Conservation (phyloP, 1,140 invertebrate genomes). For the Apis laboriosa region DNA sequence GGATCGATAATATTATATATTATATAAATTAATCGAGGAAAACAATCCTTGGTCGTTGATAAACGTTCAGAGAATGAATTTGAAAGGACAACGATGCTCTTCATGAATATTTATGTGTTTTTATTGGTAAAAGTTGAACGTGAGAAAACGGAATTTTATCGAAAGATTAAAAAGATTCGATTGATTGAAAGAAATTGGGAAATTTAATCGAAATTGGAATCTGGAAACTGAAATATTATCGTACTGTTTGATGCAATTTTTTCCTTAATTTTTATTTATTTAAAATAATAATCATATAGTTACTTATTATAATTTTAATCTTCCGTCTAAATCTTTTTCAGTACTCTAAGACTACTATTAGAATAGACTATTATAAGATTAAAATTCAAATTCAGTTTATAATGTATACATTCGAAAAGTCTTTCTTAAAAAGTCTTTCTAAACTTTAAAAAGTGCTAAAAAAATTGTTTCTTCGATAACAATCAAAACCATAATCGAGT, state of each 20-base stretch:
- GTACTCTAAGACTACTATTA: no score
- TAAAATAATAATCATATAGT: no score
- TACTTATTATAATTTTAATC: no score
- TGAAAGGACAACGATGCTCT: slow-evolving; percentile 25
- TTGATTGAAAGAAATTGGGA: neutral
- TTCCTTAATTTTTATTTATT: neutral
- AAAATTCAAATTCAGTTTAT: no score
- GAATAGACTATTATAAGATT: no score
- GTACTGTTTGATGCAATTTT: neutral
- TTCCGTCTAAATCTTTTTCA: no score
- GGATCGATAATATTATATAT: slow-evolving; percentile 24
- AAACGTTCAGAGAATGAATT: neutral
- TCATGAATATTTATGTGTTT: neutral
- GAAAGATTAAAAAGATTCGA: neutral
- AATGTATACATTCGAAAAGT: no score
- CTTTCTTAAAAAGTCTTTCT: no score
- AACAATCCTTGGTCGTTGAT: slow-evolving; percentile 23
- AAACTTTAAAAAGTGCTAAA: no score
- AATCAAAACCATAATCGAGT: no score
- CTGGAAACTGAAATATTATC: neutral
- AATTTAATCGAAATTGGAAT: neutral
- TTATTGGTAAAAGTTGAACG: slow-evolving; percentile 23
- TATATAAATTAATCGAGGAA: slow-evolving; percentile 3
- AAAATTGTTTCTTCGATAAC: no score
- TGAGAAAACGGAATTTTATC: slow-evolving; percentile 29